Evolutionary conservation across 2,797 vertebrate genomes (phyloP).

Genomic region (Anomalospiza imberbis): DNA sequence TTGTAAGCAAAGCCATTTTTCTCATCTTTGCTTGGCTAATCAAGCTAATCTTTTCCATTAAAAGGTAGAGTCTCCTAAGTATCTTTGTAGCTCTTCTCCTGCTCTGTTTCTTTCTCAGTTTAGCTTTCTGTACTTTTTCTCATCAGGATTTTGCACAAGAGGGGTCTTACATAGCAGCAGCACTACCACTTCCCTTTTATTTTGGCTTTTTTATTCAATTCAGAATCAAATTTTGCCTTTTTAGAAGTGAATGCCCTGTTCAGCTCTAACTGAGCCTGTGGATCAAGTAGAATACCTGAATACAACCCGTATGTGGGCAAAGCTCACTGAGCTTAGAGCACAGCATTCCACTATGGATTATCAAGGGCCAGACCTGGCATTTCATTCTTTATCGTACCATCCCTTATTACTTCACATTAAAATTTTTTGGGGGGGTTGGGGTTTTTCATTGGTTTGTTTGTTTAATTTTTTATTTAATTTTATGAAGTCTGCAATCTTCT

Average conservation of each 20-base stretch:
- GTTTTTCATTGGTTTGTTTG: accelerated
- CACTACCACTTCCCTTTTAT: not conserved
- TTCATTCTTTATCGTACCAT: not conserved
- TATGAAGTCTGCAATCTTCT: not conserved
- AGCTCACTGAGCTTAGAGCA: not conserved
- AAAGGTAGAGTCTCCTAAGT: not conserved
- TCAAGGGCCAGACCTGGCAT: not conserved
- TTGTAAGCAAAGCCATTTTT: not conserved
- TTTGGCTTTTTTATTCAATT: not conserved
- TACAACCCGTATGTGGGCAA: not conserved
- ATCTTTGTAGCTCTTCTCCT: not conserved
- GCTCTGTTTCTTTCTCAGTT: not conserved
- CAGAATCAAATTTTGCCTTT: not conserved
- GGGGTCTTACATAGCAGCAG: not conserved
- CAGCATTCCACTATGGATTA: not conserved
- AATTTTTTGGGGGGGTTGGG: not conserved
- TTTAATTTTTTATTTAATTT: not conserved
- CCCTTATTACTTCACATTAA: not conserved
- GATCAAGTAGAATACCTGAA: not conserved
- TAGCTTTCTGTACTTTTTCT: not conserved
- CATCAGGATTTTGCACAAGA: not conserved
- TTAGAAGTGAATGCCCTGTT: not conserved
- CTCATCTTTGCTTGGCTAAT: not conserved
- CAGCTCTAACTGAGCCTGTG: not conserved
- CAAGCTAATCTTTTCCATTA: not conserved